phyloP scores from a whole-genome alignment of 1,140 invertebrate genomes.

The Tribolium castaneum region DNA sequence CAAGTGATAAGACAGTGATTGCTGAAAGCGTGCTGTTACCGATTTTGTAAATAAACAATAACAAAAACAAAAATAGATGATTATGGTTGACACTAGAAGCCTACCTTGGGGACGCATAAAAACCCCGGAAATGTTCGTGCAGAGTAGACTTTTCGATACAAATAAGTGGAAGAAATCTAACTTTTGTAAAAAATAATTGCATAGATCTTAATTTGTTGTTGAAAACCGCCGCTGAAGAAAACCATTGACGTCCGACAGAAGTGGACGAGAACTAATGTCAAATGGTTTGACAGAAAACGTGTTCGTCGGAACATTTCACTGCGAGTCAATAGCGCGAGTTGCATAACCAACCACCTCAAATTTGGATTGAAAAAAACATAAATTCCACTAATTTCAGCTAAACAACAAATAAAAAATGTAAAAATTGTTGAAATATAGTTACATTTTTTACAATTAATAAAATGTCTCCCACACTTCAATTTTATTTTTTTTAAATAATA shows the following conservation, averaged over 20 bases:
- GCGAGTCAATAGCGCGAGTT: background rate
- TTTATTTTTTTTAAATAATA: no score
- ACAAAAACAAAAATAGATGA: slow-evolving; percentile 12
- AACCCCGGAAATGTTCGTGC: background rate
- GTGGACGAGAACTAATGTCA: background rate
- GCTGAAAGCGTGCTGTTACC: background rate
- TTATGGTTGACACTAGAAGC: slow-evolving; percentile 8
- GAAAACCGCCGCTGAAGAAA: background rate
- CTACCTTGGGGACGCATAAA: slow-evolving; percentile 16
- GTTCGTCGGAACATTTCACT: background rate
- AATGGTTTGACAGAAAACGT: background rate
- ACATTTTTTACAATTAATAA: no score
- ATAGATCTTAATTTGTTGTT: background rate
- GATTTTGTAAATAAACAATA: background rate
- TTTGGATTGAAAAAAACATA: no score
- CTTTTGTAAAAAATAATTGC: background rate
- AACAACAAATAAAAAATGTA: no score
- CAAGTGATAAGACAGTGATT: background rate
- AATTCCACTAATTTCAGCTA: no score
- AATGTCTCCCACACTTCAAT: no score
- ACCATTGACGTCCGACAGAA: background rate
- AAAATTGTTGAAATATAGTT: no score
- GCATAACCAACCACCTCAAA: no score
- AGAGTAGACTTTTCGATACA: background rate
- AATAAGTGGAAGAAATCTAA: background rate